Evolutionary conservation across 37 sponge, comb jelly and placozoan species (phyloP), one percentile per base, ranked within the genome.

Genomic region (Crambe crambe): DNA sequence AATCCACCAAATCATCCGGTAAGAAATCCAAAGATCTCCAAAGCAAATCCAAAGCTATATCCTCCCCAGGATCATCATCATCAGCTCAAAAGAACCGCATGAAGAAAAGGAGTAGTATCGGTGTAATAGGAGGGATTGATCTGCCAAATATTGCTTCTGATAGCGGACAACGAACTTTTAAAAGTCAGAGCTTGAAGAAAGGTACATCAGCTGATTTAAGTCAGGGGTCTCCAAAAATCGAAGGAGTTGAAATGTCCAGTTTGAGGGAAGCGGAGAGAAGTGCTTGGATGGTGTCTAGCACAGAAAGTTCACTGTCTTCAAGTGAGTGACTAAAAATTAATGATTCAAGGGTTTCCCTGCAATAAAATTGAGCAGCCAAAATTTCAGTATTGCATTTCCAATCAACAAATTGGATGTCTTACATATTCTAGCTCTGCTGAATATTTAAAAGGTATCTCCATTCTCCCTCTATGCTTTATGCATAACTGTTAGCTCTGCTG

Each of bases 291-390:
- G 22, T 23, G 25, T 70, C 71, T 12, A 70, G 71, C 51, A 47
- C 51, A 37, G 71, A 70, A 25, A 70, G 71, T 39, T 70, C 71
- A 10, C 25, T 70, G 42, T 70, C 58, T 27, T 54, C 74, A 54
- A 22, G 58, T 74, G 25, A 71, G 47, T 4, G n/a, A 27, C 10
- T 27, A 63, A n/a, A n/a, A n/a, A n/a, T n/a, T n/a, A n/a, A n/a
- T n/a, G n/a, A n/a, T n/a, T n/a, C n/a, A n/a, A n/a, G n/a, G n/a
- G n/a, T n/a, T n/a, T n/a, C n/a, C n/a, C n/a, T n/a, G n/a, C n/a
- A n/a, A n/a, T n/a, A n/a, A n/a, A n/a, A n/a, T n/a, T n/a, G n/a
- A n/a, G n/a, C n/a, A n/a, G n/a, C n/a, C n/a, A n/a, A n/a, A n/a
- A n/a, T n/a, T n/a, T n/a, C n/a, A n/a, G n/a, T n/a, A n/a, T n/a